Evolutionary conservation across 1,140 invertebrate genomes (phyloP).

Genomic region (Drosophila athabasca): DNA sequence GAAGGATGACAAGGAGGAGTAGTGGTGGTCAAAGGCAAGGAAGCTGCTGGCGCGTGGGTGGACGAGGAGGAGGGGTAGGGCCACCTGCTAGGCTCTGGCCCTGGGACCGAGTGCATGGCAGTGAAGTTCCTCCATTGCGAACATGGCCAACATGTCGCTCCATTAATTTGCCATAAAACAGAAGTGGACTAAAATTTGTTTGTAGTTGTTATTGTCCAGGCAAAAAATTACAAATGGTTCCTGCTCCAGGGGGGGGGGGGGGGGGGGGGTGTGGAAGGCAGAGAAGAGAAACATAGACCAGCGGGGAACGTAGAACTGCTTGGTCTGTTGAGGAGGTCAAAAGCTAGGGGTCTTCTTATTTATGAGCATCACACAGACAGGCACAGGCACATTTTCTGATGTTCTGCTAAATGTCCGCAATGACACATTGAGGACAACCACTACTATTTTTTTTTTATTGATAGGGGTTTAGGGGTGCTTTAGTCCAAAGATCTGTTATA

Average conservation of each 20-base stretch:
- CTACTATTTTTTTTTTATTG: constrained; percentile 9
- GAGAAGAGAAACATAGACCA: background rate
- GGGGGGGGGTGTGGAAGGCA: too few species aligned
- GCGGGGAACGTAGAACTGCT: background rate
- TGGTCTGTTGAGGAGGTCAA: background rate
- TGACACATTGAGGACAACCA: constrained; percentile 61
- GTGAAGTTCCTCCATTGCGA: constrained; percentile 54
- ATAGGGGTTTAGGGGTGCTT: constrained; percentile 12
- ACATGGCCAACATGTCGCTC: constrained; percentile 78
- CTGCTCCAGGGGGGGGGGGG: constrained; percentile 29
- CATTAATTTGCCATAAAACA: constrained; percentile 83
- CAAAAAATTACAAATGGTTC: constrained; percentile 76
- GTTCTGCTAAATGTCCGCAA: constrained; percentile 74
- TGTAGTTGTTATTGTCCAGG: constrained; percentile 53
- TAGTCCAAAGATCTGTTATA: background rate
- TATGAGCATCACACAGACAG: constrained; percentile 54
- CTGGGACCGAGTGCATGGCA: constrained; percentile 40
- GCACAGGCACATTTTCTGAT: constrained; percentile 53
- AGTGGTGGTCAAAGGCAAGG: background rate
- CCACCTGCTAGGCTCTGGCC: constrained; percentile 67
- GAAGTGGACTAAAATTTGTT: constrained; percentile 82
- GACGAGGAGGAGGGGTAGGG: constrained; percentile 11
- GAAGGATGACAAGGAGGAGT: constrained; percentile 20
- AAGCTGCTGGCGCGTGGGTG: background rate
- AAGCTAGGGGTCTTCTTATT: constrained; percentile 54